Evolutionary conservation across 2,888 invertebrate genomes (phyloP).

Genomic region (Drosophila testacea): DNA sequence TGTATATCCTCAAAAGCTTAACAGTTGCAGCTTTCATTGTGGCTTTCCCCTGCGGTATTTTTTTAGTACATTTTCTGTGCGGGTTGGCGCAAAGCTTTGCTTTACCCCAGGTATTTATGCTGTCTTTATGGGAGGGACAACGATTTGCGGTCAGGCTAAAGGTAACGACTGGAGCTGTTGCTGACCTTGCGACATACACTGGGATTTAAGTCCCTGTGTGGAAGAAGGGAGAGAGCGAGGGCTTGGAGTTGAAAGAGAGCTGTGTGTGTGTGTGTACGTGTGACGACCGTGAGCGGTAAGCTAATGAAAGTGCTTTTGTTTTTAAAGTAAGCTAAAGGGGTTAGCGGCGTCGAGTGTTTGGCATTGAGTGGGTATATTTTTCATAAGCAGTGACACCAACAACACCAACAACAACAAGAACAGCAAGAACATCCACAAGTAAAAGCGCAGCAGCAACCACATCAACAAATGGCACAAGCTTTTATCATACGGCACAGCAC

Average conservation of each 20-base stretch:
- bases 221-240: background rate
- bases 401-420: slow-evolving; percentile 18
- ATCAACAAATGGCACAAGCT: slow-evolving; percentile 53
- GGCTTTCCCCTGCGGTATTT: slow-evolving; percentile 39
- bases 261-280: background rate
- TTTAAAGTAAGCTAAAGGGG: slow-evolving; percentile 42
- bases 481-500: slow-evolving; percentile 68
- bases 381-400: slow-evolving; percentile 32
- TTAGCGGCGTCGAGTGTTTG: slow-evolving; percentile 46
- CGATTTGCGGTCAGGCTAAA: slow-evolving; percentile 12
- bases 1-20: slow-evolving; percentile 48
- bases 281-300: slow-evolving; percentile 65
- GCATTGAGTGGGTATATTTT: slow-evolving; percentile 42
- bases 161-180: slow-evolving; percentile 34
- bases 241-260: slow-evolving; percentile 7
- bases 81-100: slow-evolving; percentile 22
- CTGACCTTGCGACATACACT: slow-evolving; percentile 59
- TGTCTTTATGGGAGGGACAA: slow-evolving; percentile 12
- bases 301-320: slow-evolving; percentile 74
- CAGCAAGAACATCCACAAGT: slow-evolving; percentile 2
- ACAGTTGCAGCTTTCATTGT: slow-evolving; percentile 38
- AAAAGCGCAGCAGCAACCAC: slow-evolving; percentile 26
- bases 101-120: slow-evolving; percentile 57
- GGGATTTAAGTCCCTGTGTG: slow-evolving; percentile 15
- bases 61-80: slow-evolving; percentile 60